Evolutionary conservation across 2,113 vertebrate genomes (phyloP).

Genomic region (Aegithalos caudatus): DNA sequence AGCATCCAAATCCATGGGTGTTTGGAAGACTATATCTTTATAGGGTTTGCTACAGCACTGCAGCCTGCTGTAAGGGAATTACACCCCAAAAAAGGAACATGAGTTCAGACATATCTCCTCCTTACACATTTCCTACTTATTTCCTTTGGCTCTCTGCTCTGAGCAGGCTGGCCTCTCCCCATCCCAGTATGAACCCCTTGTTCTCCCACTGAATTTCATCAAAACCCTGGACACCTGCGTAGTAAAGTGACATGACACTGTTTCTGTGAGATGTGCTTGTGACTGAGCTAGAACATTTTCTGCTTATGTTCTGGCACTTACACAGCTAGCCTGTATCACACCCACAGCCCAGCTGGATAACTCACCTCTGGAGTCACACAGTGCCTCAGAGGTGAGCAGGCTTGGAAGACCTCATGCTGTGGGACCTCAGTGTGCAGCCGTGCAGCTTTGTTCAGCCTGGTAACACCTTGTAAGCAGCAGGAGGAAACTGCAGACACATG

Average conservation of each 20-base stretch:
- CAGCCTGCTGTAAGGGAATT: neutral
- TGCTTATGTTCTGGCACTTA: neutral
- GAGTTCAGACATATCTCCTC: neutral
- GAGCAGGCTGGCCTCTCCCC: neutral
- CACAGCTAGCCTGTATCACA: neutral
- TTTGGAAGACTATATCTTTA: neutral
- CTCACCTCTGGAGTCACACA: neutral
- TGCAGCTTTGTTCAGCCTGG: neutral
- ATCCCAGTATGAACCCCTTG: neutral
- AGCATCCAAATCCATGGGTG: neutral
- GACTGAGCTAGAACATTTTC: neutral
- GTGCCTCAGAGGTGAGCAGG: neutral
- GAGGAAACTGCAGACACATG: neutral
- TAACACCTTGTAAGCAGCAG: neutral
- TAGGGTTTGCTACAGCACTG: neutral
- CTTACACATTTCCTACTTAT: neutral
- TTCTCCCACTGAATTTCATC: neutral
- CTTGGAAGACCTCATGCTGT: neutral
- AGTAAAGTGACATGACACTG: neutral
- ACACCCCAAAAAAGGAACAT: neutral
- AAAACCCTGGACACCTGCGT: neutral
- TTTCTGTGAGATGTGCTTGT: neutral
- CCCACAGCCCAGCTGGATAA: neutral
- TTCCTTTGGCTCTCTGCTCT: neutral
- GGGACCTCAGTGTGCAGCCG: fast-evolving